Evolutionary conservation across 2,113 vertebrate genomes (phyloP).

Genomic region (Chloropsis hardwickii): DNA sequence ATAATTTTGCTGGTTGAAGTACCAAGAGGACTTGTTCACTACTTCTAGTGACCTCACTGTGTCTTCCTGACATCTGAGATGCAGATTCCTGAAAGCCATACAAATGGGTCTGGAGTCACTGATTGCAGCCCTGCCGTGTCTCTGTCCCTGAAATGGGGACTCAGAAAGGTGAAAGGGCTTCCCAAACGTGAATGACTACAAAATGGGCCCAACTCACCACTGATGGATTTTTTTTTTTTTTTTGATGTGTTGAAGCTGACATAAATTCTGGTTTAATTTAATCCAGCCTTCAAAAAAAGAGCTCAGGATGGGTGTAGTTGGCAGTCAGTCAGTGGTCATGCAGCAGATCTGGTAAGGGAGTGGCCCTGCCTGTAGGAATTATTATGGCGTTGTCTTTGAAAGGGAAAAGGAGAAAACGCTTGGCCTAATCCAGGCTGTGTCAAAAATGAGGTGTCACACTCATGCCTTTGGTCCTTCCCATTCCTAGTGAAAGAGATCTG

Average conservation of each 20-base stretch:
- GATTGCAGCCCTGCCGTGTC: not conserved
- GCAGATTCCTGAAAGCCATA: not conserved
- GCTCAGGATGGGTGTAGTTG: not conserved
- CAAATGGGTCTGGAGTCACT: no score
- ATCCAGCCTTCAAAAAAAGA: not conserved
- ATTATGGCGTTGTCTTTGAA: not conserved
- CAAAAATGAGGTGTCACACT: not conserved
- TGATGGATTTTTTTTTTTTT: not conserved
- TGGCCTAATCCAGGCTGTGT: not conserved
- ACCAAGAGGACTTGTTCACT: not conserved
- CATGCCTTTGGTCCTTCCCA: not conserved
- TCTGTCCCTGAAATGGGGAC: not conserved
- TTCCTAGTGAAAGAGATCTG: not conserved
- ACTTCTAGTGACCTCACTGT: not conserved
- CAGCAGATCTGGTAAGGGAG: not conserved
- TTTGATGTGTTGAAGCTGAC: not conserved
- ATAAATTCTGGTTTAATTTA: not conserved
- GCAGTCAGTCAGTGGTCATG: not conserved
- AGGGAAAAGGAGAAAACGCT: not conserved
- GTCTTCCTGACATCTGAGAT: not conserved
- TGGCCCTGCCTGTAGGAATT: not conserved
- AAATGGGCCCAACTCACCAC: not conserved
- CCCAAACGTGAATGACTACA: not conserved
- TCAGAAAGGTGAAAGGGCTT: not conserved
- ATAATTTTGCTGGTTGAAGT: not conserved